phyloP scores from a whole-genome alignment of 2,113 vertebrate genomes.

The Emydocephalus ijimae region DNA sequence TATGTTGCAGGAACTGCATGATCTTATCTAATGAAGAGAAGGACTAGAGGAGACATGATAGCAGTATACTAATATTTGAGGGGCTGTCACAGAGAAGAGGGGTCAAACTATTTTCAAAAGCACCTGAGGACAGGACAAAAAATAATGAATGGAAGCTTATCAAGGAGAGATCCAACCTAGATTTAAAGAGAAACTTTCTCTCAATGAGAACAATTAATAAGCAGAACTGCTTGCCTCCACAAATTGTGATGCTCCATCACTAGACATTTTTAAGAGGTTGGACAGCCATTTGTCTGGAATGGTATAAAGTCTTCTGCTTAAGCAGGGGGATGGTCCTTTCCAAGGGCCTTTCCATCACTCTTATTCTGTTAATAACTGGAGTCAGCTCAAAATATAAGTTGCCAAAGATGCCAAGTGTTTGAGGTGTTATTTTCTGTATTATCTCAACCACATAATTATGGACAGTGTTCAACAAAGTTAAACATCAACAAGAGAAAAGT shows the following conservation, averaged over 20 bases:
- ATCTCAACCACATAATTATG: neutral
- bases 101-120: no score
- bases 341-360: neutral
- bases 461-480: neutral
- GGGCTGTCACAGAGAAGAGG: no score
- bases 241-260: neutral
- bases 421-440: neutral
- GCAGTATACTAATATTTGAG: no score
- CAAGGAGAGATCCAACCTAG: neutral
- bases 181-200: neutral
- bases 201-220: neutral
- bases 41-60: no score
- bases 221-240: neutral
- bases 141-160: neutral
- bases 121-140: neutral
- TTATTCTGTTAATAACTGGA: no score
- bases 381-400: neutral
- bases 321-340: neutral
- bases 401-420: neutral
- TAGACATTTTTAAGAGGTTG: neutral
- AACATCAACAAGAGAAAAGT: neutral
- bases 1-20: no score
- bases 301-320: neutral
- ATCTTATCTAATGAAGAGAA: no score
- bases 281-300: neutral